Conservation (phyloP, 2,113 vertebrate species). For the Embiotoca jacksoni region DNA sequence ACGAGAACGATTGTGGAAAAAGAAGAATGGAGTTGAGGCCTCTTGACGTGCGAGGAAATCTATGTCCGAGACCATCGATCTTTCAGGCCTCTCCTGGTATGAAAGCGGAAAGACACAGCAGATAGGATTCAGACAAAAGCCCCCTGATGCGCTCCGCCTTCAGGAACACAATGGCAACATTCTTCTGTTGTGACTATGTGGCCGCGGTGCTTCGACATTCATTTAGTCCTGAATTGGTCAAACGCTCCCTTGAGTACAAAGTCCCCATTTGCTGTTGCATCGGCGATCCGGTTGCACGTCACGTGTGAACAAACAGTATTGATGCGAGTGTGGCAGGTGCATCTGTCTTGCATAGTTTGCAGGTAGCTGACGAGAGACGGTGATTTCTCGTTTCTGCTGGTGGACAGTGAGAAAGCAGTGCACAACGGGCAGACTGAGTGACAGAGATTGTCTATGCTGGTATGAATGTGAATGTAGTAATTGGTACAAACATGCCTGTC, state of each 20-base stretch:
- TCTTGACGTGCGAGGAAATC: slow-evolving; percentile 47
- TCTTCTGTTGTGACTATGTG: slow-evolving; percentile 20
- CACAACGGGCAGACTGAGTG: background rate
- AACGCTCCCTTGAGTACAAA: slow-evolving; percentile 20
- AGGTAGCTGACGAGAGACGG: background rate
- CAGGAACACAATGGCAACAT: slow-evolving; percentile 37
- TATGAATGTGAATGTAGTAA: no score
- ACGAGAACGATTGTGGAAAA: slow-evolving; percentile 29
- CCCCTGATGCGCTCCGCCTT: slow-evolving; percentile 12
- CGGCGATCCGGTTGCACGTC: slow-evolving; percentile 26
- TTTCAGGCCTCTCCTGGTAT: slow-evolving; percentile 29
- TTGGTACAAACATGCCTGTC: no score
- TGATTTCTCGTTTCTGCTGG: slow-evolving; percentile 21
- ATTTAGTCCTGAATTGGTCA: slow-evolving; percentile 35
- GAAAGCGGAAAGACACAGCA: slow-evolving; percentile 15
- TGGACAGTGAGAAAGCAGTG: slow-evolving; percentile 14
- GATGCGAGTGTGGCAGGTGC: slow-evolving; percentile 33
- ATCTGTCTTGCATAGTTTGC: slow-evolving; percentile 10
- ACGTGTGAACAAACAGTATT: slow-evolving; percentile 44
- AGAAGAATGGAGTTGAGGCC: background rate
- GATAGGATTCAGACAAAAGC: slow-evolving; percentile 46
- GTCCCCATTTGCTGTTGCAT: background rate
- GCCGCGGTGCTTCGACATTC: slow-evolving; percentile 32
- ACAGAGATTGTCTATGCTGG: background rate
- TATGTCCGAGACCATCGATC: slow-evolving; percentile 44